phyloP scores from a whole-genome alignment of 2,888 invertebrate genomes.

The Timandra comae region DNA sequence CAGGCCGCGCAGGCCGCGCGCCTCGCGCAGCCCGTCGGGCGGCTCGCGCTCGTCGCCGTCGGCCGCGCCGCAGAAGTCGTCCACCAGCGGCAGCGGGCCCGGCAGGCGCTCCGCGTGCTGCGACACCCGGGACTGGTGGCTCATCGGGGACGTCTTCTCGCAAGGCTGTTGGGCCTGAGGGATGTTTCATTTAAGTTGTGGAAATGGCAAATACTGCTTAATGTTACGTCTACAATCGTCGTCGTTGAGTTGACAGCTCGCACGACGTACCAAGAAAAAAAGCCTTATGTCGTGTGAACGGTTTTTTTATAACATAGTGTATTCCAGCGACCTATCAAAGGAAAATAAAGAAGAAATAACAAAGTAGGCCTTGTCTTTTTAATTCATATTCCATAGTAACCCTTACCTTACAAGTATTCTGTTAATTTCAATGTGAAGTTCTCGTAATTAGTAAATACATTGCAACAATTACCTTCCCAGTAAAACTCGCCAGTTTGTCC shows the following conservation, averaged over 20 bases:
- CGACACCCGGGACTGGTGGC: conserved; percentile 79
- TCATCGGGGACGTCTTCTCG: conserved; percentile 66
- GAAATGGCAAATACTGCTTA: no score
- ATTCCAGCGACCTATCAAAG: no score
- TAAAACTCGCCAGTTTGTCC: conserved; percentile 87
- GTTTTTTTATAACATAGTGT: no score
- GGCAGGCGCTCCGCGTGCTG: conserved; percentile 75
- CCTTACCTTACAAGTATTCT: no score
- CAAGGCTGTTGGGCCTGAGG: conserved; percentile 30
- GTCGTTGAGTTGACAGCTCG: no score
- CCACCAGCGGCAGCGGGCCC: conserved; percentile 87
- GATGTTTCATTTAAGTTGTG: neutral
- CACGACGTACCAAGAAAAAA: neutral
- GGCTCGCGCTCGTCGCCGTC: conserved; percentile 79
- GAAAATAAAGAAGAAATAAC: no score
- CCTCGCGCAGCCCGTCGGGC: conserved; percentile 79
- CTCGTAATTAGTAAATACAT: no score
- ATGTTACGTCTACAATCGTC: no score
- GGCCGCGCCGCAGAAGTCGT: conserved; percentile 94
- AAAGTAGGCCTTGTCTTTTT: no score
- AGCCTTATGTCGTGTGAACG: no score
- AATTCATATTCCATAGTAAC: no score
- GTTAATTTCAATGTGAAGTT: no score
- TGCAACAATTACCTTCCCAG: conserved; percentile 52
- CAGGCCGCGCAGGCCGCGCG: conserved; percentile 85